Conservation (phyloP, 2,797 vertebrate genomes). For the Oceanodroma leucorhoa region DNA sequence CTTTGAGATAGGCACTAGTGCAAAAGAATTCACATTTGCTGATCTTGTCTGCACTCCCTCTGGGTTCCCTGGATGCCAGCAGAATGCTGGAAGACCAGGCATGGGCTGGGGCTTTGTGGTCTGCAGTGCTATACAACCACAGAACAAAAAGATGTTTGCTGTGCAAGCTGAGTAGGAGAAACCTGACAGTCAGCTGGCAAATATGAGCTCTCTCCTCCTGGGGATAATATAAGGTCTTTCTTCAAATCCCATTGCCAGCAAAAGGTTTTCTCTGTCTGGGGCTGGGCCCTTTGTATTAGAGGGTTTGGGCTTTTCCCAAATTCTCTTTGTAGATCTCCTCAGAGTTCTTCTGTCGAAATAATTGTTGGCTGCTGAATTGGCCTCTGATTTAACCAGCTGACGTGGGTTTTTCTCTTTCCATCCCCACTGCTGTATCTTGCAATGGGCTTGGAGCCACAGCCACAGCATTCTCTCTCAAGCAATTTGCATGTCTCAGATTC, state of each 20-base stretch:
- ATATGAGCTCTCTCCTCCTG: not conserved
- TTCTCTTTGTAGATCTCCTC: not conserved
- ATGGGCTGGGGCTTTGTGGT: not conserved
- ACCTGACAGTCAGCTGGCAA: not conserved
- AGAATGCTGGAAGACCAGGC: not conserved
- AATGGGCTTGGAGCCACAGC: not conserved
- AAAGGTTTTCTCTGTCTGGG: not conserved
- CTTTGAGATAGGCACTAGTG: not conserved
- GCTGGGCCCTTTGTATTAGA: not conserved
- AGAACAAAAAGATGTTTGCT: not conserved
- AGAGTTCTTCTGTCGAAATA: not conserved
- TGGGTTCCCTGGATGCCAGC: not conserved
- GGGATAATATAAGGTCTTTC: not conserved
- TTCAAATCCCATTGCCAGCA: not conserved
- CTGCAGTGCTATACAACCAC: not conserved
- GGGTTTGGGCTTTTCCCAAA: not conserved
- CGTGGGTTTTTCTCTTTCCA: not conserved
- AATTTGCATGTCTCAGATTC: not conserved
- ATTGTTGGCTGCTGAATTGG: not conserved
- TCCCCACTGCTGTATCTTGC: not conserved
- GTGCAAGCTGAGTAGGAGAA: not conserved
- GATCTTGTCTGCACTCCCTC: not conserved
- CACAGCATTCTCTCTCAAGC: not conserved
- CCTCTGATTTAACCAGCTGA: not conserved
- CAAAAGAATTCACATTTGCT: not conserved